phyloP scores from a whole-genome alignment of 2,113 vertebrate species.

The Hyaena hyaena region DNA sequence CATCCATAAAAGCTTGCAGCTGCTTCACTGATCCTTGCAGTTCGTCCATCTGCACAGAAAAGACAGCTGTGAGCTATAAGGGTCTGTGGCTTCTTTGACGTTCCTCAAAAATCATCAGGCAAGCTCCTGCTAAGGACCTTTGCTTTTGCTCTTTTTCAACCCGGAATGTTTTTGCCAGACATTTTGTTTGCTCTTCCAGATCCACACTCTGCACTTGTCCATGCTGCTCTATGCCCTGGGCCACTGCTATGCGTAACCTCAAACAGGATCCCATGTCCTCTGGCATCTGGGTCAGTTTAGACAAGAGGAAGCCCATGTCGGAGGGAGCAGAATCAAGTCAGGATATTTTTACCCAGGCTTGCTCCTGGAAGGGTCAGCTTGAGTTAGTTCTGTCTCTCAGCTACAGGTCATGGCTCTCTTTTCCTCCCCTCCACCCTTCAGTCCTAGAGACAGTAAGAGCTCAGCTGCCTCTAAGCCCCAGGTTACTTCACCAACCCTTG shows the following conservation, averaged over 20 bases:
- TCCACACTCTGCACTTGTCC: neutral
- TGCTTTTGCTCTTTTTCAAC: neutral
- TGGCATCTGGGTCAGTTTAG: neutral
- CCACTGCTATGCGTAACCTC: neutral
- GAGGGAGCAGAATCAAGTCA: neutral
- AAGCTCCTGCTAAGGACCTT: neutral
- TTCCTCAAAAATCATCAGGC: neutral
- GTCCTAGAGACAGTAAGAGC: neutral
- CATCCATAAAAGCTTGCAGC: constrained; percentile 78
- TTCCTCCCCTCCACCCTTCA: neutral
- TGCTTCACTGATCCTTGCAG: constrained; percentile 78
- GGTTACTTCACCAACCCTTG: neutral
- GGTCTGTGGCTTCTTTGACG: neutral
- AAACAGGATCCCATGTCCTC: neutral
- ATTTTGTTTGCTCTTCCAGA: neutral
- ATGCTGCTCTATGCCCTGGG: neutral
- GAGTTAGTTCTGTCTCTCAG: neutral
- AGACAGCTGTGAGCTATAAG: neutral
- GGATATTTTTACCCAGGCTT: neutral
- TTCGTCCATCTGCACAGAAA: constrained; percentile 81
- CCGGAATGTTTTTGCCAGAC: neutral
- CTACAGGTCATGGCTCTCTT: neutral
- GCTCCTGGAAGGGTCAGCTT: neutral
- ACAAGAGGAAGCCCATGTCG: neutral
- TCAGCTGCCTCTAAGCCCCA: neutral